A percentile compares a stretch with the other conserved stretches of the same genome.
These are phyloP conservation scores for Mactra quadrangularis DNA, from an alignment of 1,140 invertebrate species.

Conservation along the genomic window DNA sequence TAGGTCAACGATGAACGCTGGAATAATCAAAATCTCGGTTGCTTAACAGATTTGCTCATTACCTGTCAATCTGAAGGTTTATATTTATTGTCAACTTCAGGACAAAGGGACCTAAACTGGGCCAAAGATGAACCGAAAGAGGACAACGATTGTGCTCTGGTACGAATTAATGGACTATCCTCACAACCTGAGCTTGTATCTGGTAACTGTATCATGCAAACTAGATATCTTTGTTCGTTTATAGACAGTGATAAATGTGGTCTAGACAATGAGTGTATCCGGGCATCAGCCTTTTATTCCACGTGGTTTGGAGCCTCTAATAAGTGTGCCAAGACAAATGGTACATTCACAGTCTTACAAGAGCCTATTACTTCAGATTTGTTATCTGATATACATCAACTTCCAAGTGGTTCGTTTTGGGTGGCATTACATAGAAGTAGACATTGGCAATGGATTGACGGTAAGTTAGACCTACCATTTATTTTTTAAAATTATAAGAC, in stretches of 20 bases:
- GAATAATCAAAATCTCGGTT: too few species aligned
- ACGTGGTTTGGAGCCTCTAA: constrained; percentile 29
- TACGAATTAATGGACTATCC: neutral
- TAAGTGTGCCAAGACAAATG: neutral
- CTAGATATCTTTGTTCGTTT: constrained; percentile 39
- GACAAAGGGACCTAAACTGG: constrained; percentile 15
- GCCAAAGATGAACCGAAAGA: constrained; percentile 26
- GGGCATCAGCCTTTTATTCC: constrained; percentile 23
- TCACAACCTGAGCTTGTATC: constrained; percentile 8
- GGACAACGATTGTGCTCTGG: constrained; percentile 33
- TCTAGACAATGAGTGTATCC: constrained; percentile 18
- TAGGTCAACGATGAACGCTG: too few species aligned
- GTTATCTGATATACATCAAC: neutral
- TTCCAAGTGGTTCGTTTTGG: constrained; percentile 44
- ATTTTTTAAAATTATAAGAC: too few species aligned
- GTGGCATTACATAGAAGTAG: constrained; percentile 22
- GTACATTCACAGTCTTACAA: neutral
- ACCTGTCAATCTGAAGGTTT: too few species aligned
- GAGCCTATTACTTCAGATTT: neutral
- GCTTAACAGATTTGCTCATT: too few species aligned
- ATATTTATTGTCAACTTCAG: neutral
- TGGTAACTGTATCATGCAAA: constrained; percentile 43
- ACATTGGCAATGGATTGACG: constrained; percentile 36
- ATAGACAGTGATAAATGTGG: constrained; percentile 41
- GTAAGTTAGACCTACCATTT: constrained; percentile 8